Conservation (phyloP, 1,140 invertebrate genomes). For the Cyrtorhinus lividipennis region DNA sequence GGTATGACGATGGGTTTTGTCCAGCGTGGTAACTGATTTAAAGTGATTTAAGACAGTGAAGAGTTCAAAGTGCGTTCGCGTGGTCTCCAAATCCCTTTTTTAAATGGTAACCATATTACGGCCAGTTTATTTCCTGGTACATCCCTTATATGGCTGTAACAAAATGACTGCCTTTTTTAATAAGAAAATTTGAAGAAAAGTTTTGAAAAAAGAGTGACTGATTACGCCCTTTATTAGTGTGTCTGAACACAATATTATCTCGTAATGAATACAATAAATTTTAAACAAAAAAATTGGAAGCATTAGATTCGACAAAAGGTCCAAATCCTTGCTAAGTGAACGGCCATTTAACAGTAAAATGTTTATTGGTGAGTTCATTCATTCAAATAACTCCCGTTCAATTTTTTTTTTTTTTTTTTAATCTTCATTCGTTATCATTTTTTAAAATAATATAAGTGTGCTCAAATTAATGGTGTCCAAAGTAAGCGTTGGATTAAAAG, state of each 20-base stretch:
- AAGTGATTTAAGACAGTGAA: no score
- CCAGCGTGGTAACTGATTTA: no score
- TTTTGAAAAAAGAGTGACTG: neutral
- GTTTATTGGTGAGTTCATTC: no score
- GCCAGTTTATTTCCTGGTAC: conserved; percentile 3
- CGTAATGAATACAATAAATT: no score
- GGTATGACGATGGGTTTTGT: no score
- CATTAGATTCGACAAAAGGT: neutral
- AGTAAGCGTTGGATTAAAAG: neutral
- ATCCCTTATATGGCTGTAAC: conserved; percentile 6
- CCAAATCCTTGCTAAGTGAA: no score
- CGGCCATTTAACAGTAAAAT: neutral
- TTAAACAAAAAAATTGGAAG: neutral
- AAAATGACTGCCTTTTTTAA: conserved; percentile 10
- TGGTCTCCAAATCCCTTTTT: neutral
- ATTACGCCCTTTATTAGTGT: neutral
- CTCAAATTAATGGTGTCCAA: neutral
- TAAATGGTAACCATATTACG: neutral
- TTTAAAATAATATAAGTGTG: no score
- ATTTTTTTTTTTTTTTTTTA: no score
- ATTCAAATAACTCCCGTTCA: no score
- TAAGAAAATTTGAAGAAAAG: neutral
- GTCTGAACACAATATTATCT: neutral
- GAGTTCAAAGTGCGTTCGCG: neutral
- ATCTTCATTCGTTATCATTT: no score